Base-by-base conservation (phyloP, 2,113 vertebrate genomes). In the Limnothrissa miodon region DNA sequence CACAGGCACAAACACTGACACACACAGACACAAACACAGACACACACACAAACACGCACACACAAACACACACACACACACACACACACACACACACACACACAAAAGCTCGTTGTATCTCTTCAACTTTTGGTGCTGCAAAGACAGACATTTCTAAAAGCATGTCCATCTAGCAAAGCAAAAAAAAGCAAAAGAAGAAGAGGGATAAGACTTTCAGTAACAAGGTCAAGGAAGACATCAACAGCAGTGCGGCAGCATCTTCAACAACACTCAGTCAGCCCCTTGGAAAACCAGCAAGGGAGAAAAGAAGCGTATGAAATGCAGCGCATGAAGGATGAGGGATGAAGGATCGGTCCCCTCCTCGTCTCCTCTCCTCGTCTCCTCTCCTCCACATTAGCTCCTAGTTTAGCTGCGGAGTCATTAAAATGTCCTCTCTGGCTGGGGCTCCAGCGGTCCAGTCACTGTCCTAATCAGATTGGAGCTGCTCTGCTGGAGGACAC, bases 391-490 rank as follows among this genome's bases (percentile, higher is more conserved):
- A 83, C 89, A 89, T 93, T 88, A 90, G 90, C 86, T 87, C 84
- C 81, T 86, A 90, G 90, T 92, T 92, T 90, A 90, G 88, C 90
- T 90, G 87, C 88, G 90, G 90, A 91, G 86, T 91, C 86, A 81
- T 88, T 88, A 88, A 66, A 59, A 83, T 83, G 89, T 86, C 83
- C 78, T 56, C 85, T 88, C 86, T 79, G 90, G 87, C 85, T 89
- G 86, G 45, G 83, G 78, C 81, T 85, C 87, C 89, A 81, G 81
- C 84, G 85, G 90, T 90, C 93, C 92, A 93, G 92, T 92, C 91
- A 85, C 91, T 62, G 91, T 89, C 90, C 90, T 98, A 99, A 99
- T 98, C 97, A 96, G 98, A 97, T 98, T 96, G 96, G 95, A 96
- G 93, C 95, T 96, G 95, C 96, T 96, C 96, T 96, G 95, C 96